phyloP scores from a whole-genome alignment of 2,797 vertebrate species.

The Poeciliopsis infans region DNA sequence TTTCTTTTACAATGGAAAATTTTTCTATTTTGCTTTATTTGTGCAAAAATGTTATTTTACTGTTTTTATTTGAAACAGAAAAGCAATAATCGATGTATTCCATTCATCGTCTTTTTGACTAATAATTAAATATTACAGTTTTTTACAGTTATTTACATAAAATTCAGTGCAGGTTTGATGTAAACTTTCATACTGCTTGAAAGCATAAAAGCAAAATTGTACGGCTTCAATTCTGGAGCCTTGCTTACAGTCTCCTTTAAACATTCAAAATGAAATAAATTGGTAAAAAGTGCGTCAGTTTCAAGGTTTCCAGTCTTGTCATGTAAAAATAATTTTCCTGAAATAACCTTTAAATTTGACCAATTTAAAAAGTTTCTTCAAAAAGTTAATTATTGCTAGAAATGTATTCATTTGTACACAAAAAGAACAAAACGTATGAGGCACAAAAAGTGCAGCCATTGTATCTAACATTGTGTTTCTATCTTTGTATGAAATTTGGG shows the following conservation, averaged over 20 bases:
- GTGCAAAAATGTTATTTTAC: background rate
- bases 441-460: background rate
- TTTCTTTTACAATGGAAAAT: background rate
- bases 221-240: background rate
- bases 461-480: background rate
- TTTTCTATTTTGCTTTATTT: background rate
- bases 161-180: background rate
- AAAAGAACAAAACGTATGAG: background rate
- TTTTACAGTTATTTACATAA: background rate
- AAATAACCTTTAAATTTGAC: background rate
- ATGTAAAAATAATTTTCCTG: background rate
- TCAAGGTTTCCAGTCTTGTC: background rate
- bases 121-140: background rate
- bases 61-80: background rate
- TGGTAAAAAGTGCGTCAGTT: background rate
- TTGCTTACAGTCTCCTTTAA: background rate
- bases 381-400: background rate
- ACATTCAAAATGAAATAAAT: background rate
- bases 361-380: background rate
- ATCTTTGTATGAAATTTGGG: too few relatives aligned
- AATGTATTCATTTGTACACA: background rate
- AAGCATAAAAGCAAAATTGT: too few relatives aligned
- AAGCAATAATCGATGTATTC: background rate
- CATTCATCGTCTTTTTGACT: background rate
- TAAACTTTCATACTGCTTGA: background rate